Evolutionary conservation across 2,113 vertebrate species (phyloP), one percentile per base, ranked within the genome.

Genomic region (Pangasianodon gigas): DNA sequence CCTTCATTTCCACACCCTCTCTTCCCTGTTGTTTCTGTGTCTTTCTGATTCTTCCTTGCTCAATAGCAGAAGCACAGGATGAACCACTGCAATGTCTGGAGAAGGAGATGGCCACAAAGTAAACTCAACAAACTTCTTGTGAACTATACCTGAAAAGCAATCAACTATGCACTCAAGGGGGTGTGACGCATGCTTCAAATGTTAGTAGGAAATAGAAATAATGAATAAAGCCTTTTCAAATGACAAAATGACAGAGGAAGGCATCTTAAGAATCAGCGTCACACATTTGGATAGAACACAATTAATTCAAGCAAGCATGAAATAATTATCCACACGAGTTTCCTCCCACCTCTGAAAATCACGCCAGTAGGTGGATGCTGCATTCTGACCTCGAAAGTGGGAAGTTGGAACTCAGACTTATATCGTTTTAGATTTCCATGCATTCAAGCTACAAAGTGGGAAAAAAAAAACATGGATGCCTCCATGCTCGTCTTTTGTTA

Each of bases 91-190:
- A 32, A 29, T 81, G 82, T 81, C 26, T 67, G 54, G 52, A 69
- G 74, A 82, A 80, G n/a, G 41, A 71, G 54, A 44, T 60, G 81
- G 65, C 51, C 74, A 86, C 48, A 88, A 52, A 87, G 37, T 46
- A 90, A 87, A 71, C 8, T 51, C 24, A 83, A 37, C 37, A 37
- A 37, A 37, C 37, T 37, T 51, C 87, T 52, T 54, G 19, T 37
- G 56, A 74, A 46, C 81, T 18, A 67, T 80, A 69, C 51, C 56
- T 84, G 7, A 89, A 54, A 84, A 67, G 75, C 81, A 7, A 81
- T 84, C 21, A 6, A 54, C 37, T 32, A 4, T 54, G n/a, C n/a
- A 18, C 85, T 10, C 48, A 46, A 77, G 26, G 58, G 32, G 74
- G 52, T 44, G 58, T 46, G 46, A 3, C 18, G 32, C 10, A 8